phyloP scores from a whole-genome alignment of 2,797 vertebrate genomes.

The Pelobates cultripes region DNA sequence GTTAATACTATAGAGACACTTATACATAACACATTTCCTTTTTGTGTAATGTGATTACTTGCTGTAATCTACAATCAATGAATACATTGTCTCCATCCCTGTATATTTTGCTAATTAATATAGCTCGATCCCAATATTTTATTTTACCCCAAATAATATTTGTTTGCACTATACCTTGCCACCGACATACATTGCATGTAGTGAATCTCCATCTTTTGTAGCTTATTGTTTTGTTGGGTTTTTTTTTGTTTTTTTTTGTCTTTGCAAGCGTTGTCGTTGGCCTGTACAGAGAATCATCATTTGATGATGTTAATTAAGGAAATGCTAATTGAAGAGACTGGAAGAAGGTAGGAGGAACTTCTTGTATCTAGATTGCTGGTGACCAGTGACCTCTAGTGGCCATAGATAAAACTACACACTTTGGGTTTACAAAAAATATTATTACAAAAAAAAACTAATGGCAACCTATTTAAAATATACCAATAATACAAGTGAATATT shows the following conservation, averaged over 20 bases:
- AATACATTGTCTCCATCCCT: too few species aligned
- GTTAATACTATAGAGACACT: too few species aligned
- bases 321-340: constrained; percentile 66
- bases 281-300: constrained; percentile 59
- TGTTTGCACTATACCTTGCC: constrained; percentile 65
- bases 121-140: not conserved
- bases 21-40: too few species aligned
- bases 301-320: constrained; percentile 72
- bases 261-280: constrained; percentile 63
- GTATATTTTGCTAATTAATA: not conserved
- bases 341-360: constrained; percentile 54
- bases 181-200: constrained; percentile 55
- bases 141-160: constrained; percentile 46
- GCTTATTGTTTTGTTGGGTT: constrained; percentile 41
- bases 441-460: too few species aligned
- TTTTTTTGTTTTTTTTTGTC: constrained; percentile 53
- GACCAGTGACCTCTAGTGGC: constrained; percentile 73
- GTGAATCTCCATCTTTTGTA: constrained; percentile 60
- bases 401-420: constrained; percentile 37
- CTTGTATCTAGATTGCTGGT: constrained; percentile 57
- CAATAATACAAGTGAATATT: too few species aligned
- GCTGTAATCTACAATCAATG: too few species aligned
- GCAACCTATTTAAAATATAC: too few species aligned
- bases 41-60: not conserved
- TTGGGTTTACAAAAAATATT: too few species aligned